A percentile compares a stretch with the other conserved stretches of the same genome.
These are phyloP conservation scores for Parapsyche elsis DNA, from an alignment of 1,140 invertebrate species.

Conservation along the genomic window DNA sequence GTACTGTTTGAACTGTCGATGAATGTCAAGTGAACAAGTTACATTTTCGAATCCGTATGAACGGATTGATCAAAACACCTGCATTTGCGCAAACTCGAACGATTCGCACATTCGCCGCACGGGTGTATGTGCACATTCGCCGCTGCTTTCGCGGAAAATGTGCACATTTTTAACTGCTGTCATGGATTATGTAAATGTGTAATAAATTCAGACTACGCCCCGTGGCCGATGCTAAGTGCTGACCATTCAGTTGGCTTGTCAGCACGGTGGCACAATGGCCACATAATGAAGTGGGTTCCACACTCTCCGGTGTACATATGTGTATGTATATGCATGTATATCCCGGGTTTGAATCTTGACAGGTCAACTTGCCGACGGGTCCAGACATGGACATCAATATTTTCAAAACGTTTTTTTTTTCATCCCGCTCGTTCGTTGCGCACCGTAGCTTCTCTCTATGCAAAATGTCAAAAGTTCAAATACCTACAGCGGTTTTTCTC, in stretches of 20 bases:
- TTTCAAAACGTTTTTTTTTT: background rate
- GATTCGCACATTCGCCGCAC: no score
- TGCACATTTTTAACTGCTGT: background rate
- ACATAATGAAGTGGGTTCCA: slow-evolving; percentile 51
- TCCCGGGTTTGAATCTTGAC: slow-evolving; percentile 2
- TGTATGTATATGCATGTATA: background rate
- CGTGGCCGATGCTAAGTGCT: slow-evolving; percentile 25
- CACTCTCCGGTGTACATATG: background rate
- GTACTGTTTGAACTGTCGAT: no score
- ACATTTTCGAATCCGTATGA: no score
- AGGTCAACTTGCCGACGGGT: background rate
- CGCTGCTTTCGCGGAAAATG: background rate
- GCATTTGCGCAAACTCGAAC: no score
- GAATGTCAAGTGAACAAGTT: no score
- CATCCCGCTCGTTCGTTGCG: background rate
- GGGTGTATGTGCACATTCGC: background rate
- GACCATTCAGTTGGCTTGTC: slow-evolving; percentile 44
- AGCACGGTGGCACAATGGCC: slow-evolving; percentile 50
- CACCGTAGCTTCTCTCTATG: background rate
- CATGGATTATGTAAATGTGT: slow-evolving; percentile 25
- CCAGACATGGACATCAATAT: background rate
- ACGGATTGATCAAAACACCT: no score
- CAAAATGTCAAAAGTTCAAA: slow-evolving; percentile 4
- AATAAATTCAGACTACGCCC: slow-evolving; percentile 7
- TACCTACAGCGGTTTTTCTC: background rate